Evolutionary conservation across 2,113 vertebrate genomes (phyloP), one percentile per base, ranked within the genome.

Genomic region (Thermophis baileyi): DNA sequence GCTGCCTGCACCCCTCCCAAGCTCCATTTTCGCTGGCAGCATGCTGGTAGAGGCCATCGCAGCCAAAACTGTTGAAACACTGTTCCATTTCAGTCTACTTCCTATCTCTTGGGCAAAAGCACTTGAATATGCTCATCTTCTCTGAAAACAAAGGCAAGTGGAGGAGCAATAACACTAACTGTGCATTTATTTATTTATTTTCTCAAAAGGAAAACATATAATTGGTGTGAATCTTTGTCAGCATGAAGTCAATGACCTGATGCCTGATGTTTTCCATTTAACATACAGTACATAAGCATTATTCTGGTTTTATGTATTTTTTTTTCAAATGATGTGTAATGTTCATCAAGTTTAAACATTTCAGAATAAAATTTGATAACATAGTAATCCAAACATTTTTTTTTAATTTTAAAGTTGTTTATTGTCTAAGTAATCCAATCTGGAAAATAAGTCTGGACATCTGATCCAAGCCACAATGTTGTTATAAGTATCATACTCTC

Each of bases 141-240:
- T 49, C 54, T 87, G 14, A 85, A 11, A 89, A 60, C 7, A 49
- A 92, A 87, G 55, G 24, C 9, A 85, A 54, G 4, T 44, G 8
- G 20, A 40, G 1, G 30, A 25, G 51, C 54, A 46, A 30, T 74
- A 63, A 14, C 44, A 24, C 6, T 54, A 74, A 89, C 93, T 40
- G 49, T 53, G 44, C 90, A 3, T 20, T 87, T 85, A 89, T 46
- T 46, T 85, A 54, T 88, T 35, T 35, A 14, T 90, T 87, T 89
- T 8, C 27, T 85, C 2, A 55, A 54, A 22, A 69, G 40, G 47
- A 3, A 50, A 3, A 25, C 22, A 47, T 22, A 35, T 20, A 35
- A 86, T 22, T 53, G 90, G 81, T 69, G n/a, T 93, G 50, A 90
- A 53, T 55, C 89, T 94, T 94, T 95, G 69, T 91, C 91, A 93